These are phyloP conservation scores for Drosophila nannoptera DNA, from an alignment of 1,140 invertebrate species.

Conservation along the genomic window DNA sequence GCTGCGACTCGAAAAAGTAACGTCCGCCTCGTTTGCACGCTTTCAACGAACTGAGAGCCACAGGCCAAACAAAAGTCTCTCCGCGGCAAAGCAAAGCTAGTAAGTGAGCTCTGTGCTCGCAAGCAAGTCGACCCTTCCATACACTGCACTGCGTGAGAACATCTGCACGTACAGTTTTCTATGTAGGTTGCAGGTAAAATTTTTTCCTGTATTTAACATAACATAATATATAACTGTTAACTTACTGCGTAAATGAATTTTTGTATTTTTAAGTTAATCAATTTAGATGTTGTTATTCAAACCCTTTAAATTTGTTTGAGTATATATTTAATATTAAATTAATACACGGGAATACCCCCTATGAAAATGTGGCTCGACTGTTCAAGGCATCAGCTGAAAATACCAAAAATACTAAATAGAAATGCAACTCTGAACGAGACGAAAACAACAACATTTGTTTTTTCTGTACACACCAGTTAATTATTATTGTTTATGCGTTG, in stretches of 20 bases:
- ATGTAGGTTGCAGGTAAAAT: neutral
- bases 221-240: too few relatives aligned
- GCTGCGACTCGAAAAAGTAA: slow-evolving; percentile 24
- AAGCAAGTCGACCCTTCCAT: neutral
- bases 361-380: neutral
- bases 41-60: slow-evolving; percentile 36
- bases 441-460: slow-evolving; percentile 2
- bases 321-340: too few relatives aligned
- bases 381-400: neutral
- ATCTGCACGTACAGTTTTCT: neutral
- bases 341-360: neutral
- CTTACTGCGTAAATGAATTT: too few relatives aligned
- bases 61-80: slow-evolving; percentile 24
- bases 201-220: neutral
- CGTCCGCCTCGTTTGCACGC: slow-evolving; percentile 42
- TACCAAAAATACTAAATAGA: slow-evolving; percentile 20
- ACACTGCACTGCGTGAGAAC: slow-evolving; percentile 5
- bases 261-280: too few relatives aligned
- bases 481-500: slow-evolving; percentile 39
- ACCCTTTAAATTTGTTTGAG: too few relatives aligned
- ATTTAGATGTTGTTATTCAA: too few relatives aligned
- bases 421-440: slow-evolving; percentile 1
- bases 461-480: slow-evolving; percentile 1
- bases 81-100: slow-evolving; percentile 20
- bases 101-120: neutral